These are phyloP conservation scores for Piaya cayana DNA, from an alignment of 2,113 vertebrate genomes.

Conservation along the genomic window DNA sequence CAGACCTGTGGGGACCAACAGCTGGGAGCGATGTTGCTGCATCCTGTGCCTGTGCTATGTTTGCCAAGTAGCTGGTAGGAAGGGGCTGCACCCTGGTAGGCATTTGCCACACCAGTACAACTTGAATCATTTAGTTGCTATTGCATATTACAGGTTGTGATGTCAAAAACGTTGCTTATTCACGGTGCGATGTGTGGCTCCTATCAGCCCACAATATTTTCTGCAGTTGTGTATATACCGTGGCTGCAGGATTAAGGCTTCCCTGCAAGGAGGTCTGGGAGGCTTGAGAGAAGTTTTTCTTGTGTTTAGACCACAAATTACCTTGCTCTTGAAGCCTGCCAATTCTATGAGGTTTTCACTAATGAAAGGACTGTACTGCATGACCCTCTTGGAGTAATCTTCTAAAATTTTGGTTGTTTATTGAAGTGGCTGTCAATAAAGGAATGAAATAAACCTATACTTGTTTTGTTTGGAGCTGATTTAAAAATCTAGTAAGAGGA, in stretches of 20 bases:
- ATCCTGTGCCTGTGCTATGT: not conserved
- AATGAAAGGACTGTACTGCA: not conserved
- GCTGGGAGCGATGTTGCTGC: accelerated
- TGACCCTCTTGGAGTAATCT: not conserved
- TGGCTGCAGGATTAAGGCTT: not conserved
- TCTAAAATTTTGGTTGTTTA: not conserved
- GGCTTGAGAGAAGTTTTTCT: not conserved
- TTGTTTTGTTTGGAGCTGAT: not conserved
- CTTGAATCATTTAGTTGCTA: not conserved
- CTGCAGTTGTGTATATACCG: accelerated
- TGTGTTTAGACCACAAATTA: not conserved
- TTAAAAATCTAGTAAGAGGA: not conserved
- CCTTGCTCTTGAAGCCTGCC: not conserved
- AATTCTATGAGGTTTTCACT: not conserved
- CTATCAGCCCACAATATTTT: not conserved
- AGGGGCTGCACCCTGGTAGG: no score
- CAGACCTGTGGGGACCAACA: not conserved
- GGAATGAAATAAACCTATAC: not conserved
- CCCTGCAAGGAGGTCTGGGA: not conserved
- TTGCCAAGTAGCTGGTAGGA: not conserved
- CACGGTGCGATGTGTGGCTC: not conserved
- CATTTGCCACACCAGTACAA: not conserved
- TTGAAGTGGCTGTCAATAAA: not conserved
- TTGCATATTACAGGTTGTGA: not conserved
- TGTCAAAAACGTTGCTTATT: not conserved